Evolutionary conservation across 1,140 invertebrate species (phyloP).

Genomic region (Drosophila mojavensis): DNA sequence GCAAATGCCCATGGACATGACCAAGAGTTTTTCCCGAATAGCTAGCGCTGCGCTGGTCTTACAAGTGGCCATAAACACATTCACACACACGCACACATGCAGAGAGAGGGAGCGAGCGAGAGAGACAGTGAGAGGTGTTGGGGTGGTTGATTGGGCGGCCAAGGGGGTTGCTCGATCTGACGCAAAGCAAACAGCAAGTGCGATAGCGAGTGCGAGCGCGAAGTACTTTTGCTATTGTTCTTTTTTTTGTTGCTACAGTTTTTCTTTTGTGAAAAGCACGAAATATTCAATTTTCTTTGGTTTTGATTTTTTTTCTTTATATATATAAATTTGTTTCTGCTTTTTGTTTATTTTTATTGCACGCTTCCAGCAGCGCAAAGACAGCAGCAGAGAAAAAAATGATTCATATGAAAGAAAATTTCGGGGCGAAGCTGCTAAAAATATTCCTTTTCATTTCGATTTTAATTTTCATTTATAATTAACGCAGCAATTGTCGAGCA

Average conservation of each 20-base stretch:
- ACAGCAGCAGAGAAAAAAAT: conserved; percentile 16
- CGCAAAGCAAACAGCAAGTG: conserved; percentile 61
- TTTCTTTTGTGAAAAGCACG: conserved; percentile 33
- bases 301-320: conserved; percentile 8
- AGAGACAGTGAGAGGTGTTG: conserved; percentile 11
- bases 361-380: conserved; percentile 47
- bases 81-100: conserved; percentile 23
- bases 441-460: not conserved
- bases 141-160: conserved; percentile 4
- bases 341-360: conserved; percentile 50
- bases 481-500: conserved; percentile 41
- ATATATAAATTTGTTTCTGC: not conserved
- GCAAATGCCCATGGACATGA: conserved; percentile 30
- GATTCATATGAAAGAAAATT: conserved; percentile 48
- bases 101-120: conserved; percentile 11
- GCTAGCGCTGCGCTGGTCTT: conserved; percentile 57
- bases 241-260: conserved; percentile 15
- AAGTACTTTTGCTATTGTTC: conserved; percentile 9
- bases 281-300: conserved; percentile 20
- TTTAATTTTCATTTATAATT: conserved; percentile 26
- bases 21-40: conserved; percentile 30
- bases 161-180: conserved; percentile 51
- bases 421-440: conserved; percentile 1
- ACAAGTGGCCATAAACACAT: conserved; percentile 79
- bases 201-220: conserved; percentile 25